phyloP scores from a whole-genome alignment of 2,113 vertebrate genomes.

The Oriolus oriolus region DNA sequence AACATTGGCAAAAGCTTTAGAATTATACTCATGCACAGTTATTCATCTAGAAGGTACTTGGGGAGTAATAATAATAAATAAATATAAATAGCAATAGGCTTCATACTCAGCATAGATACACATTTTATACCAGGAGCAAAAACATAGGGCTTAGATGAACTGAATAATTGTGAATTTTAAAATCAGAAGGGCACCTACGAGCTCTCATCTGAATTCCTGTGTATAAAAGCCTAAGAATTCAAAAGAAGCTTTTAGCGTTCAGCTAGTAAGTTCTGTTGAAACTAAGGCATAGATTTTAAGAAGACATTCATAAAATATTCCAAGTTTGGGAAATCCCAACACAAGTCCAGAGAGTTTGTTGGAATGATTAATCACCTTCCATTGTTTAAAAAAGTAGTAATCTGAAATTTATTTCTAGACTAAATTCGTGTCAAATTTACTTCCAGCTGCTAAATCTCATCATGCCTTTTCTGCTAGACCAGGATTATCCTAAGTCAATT shows the following conservation, averaged over 20 bases:
- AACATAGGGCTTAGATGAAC: neutral
- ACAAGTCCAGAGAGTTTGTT: neutral
- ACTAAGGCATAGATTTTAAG: neutral
- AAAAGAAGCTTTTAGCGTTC: neutral
- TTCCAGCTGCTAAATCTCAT: conserved; percentile 38
- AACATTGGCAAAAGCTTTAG: neutral
- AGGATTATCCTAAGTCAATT: conserved; percentile 30
- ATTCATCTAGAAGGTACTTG: neutral
- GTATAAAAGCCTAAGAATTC: neutral
- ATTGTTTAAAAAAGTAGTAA: conserved; percentile 10
- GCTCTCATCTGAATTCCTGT: neutral
- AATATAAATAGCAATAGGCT: neutral
- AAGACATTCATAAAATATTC: neutral
- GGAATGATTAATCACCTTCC: conserved; percentile 24
- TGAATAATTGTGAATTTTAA: neutral
- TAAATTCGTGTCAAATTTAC: conserved; percentile 35
- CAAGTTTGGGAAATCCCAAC: neutral
- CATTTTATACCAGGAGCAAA: neutral
- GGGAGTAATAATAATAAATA: conserved; percentile 6
- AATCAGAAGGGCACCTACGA: neutral
- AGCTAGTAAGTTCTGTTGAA: neutral
- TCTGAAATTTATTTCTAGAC: conserved; percentile 49
- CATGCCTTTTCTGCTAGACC: conserved; percentile 14
- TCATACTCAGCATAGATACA: neutral
- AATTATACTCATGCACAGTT: neutral